A percentile compares a stretch with the other conserved stretches of the same genome.
Evolutionary conservation across 2,797 vertebrate genomes (phyloP).

Genomic region (Zonotrichia albicollis): DNA sequence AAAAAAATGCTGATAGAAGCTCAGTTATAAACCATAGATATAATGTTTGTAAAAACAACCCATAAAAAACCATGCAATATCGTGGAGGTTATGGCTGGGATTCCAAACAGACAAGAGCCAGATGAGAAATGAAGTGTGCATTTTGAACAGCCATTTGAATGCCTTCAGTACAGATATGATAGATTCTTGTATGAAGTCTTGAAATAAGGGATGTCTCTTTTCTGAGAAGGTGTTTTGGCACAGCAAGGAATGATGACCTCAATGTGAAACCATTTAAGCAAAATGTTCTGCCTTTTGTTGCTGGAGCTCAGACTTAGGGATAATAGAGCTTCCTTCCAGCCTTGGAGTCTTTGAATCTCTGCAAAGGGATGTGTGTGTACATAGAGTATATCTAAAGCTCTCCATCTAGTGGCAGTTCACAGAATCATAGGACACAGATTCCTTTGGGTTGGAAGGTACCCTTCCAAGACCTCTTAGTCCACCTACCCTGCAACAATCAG

Average conservation of each 20-base stretch:
- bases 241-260: background rate
- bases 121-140: background rate
- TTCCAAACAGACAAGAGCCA: background rate
- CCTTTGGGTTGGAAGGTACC: background rate
- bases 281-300: background rate
- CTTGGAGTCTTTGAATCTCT: background rate
- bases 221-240: background rate
- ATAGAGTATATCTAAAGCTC: slow-evolving; percentile 12
- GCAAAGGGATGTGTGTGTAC: accelerated
- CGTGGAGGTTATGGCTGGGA: background rate
- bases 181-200: background rate
- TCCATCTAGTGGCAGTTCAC: slow-evolving; percentile 53
- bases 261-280: background rate
- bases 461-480: background rate
- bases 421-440: background rate
- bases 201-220: background rate
- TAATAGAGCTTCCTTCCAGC: background rate
- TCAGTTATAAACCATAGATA: background rate
- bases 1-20: background rate
- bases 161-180: background rate
- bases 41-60: background rate
- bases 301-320: background rate
- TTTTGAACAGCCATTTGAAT: background rate
- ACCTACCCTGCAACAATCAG: background rate
- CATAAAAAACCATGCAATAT: background rate